A percentile compares a stretch with the other conserved stretches of the same genome.
These are phyloP conservation scores for Drosophila mayaguana DNA, from an alignment of 2,888 invertebrate genomes.

Conservation along the genomic window DNA sequence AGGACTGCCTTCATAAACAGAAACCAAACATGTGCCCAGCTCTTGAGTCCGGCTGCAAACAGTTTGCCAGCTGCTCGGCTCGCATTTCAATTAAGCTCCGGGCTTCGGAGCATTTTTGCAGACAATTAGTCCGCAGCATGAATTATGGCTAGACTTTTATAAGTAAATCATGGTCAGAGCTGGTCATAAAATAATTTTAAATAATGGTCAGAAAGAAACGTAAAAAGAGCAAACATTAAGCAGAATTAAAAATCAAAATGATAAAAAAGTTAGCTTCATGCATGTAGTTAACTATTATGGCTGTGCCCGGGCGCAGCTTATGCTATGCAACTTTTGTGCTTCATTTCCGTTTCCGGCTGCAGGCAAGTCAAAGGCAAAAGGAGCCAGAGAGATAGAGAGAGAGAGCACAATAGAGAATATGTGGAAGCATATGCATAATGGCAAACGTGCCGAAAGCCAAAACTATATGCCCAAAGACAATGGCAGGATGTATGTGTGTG, in stretches of 20 bases:
- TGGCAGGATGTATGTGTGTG: slow-evolving; percentile 25
- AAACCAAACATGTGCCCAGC: slow-evolving; percentile 20
- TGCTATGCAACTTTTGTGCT: slow-evolving; percentile 74
- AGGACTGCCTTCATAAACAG: slow-evolving; percentile 59
- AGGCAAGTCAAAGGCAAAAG: slow-evolving; percentile 46
- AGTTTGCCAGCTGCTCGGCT: slow-evolving; percentile 12
- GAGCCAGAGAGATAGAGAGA: slow-evolving; percentile 13
- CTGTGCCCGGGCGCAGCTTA: slow-evolving; percentile 52
- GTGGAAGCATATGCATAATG: slow-evolving; percentile 71
- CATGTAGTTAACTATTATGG: slow-evolving; percentile 70
- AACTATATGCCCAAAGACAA: slow-evolving; percentile 72
- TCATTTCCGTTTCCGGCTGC: slow-evolving; percentile 75
- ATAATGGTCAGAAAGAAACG: slow-evolving; percentile 48
- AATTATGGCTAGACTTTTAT: slow-evolving; percentile 59
- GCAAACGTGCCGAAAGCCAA: slow-evolving; percentile 74
- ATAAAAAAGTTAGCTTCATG: slow-evolving; percentile 16
- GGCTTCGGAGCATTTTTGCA: slow-evolving; percentile 28
- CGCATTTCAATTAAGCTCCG: slow-evolving; percentile 50
- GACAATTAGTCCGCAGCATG: slow-evolving; percentile 53
- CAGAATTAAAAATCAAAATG: slow-evolving; percentile 10
- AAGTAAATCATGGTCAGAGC: slow-evolving; percentile 75
- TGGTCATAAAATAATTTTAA: slow-evolving; percentile 71
- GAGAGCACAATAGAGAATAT: slow-evolving; percentile 23
- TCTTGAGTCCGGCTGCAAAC: not conserved
- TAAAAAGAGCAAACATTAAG: not conserved